These are phyloP conservation scores for Poicephalus gulielmi DNA, from an alignment of 2,113 vertebrate genomes.

Conservation along the genomic window DNA sequence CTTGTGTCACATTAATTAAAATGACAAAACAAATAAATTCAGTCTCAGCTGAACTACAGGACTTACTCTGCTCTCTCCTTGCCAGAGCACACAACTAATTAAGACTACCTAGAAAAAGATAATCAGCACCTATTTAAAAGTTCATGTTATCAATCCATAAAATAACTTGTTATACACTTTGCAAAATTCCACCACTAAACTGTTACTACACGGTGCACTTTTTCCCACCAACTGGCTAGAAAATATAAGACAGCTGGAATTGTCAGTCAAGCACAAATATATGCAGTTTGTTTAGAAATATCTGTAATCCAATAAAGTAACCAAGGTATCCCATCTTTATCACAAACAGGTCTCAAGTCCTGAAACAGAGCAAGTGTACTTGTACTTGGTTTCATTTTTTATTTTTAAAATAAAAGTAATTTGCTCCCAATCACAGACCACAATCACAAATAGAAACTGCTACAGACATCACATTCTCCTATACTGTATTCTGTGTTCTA, in stretches of 20 bases:
- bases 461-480: conserved; percentile 7
- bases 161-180: background rate
- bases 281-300: background rate
- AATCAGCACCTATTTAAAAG: background rate
- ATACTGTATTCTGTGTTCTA: background rate
- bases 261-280: background rate
- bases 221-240: background rate
- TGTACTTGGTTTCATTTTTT: background rate
- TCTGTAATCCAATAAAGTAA: background rate
- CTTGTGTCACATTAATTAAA: conserved; percentile 39
- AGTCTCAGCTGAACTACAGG: background rate
- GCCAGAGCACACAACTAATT: background rate
- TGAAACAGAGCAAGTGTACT: background rate
- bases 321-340: background rate
- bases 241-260: background rate
- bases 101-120: background rate
- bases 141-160: background rate
- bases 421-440: background rate
- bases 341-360: background rate
- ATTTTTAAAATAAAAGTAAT: background rate
- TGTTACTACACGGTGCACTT: background rate
- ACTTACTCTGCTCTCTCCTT: background rate
- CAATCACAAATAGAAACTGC: background rate
- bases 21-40: conserved; percentile 46
- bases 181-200: background rate